phyloP scores from a whole-genome alignment of 2,888 invertebrate species.

The Noctua pronuba region DNA sequence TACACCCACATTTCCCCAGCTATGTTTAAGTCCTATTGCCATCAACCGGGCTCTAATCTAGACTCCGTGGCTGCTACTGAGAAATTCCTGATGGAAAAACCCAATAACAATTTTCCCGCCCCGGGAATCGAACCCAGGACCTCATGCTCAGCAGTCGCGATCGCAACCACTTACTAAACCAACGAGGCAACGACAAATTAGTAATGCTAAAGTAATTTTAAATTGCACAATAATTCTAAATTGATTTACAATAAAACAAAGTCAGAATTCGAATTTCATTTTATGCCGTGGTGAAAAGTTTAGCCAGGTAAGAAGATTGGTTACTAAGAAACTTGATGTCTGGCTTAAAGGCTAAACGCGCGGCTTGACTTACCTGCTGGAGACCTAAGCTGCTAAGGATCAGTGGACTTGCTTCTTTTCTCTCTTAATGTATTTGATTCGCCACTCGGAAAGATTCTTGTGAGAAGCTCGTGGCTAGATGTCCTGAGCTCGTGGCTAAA shows the following conservation, averaged over 20 bases:
- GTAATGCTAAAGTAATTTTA: neutral
- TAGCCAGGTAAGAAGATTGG: neutral
- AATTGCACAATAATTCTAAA: neutral
- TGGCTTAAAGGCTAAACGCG: conserved; percentile 1
- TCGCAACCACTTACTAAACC: too few species aligned
- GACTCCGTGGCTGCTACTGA: too few species aligned
- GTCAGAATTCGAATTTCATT: neutral
- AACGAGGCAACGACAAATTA: too few species aligned
- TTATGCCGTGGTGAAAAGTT: neutral
- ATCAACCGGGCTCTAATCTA: too few species aligned
- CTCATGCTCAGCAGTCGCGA: too few species aligned
- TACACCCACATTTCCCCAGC: too few species aligned
- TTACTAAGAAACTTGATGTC: neutral
- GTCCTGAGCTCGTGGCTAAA: neutral
- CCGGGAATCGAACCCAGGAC: too few species aligned
- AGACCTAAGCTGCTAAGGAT: neutral
- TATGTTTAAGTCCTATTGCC: too few species aligned
- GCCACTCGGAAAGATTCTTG: neutral
- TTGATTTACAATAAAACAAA: neutral
- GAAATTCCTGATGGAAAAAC: too few species aligned
- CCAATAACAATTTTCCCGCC: too few species aligned
- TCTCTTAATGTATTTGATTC: neutral
- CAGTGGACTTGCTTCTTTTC: neutral
- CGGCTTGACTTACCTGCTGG: neutral
- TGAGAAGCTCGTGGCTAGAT: neutral